Evolutionary conservation across 1,140 invertebrate genomes (phyloP), one percentile per base, ranked within the genome.

Genomic region (Aphaenogaster floridana): DNA sequence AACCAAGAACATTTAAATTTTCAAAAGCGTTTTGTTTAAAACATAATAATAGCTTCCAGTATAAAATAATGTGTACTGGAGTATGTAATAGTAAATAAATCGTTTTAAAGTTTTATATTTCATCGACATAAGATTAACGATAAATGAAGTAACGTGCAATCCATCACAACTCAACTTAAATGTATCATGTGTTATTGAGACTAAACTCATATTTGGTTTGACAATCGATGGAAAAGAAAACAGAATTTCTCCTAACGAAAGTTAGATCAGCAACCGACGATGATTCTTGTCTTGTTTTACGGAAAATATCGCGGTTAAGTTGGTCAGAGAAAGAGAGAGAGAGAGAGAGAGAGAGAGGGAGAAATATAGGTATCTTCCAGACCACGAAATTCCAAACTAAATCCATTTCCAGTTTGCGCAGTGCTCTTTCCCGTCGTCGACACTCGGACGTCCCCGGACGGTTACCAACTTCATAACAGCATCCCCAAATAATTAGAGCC

Each of bases 381-480:
- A 69, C 76, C 76, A 64, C 52, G 68, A 86, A 69, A 90, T 90
- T 90, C 89, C 74, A 68, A 90, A 90, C 80, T 90, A 85, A 90
- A 90, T 90, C 89, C 74, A 88, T 90, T 90, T 90, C 52, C 79
- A 76, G 89, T 90, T 90, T 88, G 68, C 63, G 17, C 74, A 57
- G 50, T 61, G 86, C 74, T 80, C 78, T 90, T 85, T 88, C 74
- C 61, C 79, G 54, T 48, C 79, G 74, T 42, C 89, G 74, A 77
- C 61, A 54, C 52, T 84, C 86, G 78, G 68, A 85, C 72, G 63
- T 85, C 71, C 50, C 42, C 69, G 77, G 69, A 87, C 85, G 77
- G 69, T 87, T 89, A 83, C 57, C 48, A 89, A 79, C 88, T 89
- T 89, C 85, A 84, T 89, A 90, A 90, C 71, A 39, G 45, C 79